phyloP scores from a whole-genome alignment of 2,888 invertebrate species.

The Caenorhabditis drosophilae region DNA sequence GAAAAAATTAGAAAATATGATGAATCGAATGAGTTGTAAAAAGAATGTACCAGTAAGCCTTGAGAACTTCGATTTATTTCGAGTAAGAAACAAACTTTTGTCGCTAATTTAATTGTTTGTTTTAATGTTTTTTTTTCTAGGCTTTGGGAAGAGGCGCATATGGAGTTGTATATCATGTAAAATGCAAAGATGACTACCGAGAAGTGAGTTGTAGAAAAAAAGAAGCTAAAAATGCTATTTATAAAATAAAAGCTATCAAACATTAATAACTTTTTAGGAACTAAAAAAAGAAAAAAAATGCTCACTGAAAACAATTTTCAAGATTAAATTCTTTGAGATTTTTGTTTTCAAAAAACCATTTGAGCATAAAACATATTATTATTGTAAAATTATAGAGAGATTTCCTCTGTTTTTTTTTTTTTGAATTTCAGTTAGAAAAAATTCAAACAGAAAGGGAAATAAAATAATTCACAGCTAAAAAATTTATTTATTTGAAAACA shows the following conservation, averaged over 20 bases:
- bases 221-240: too few relatives aligned
- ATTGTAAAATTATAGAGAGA: too few relatives aligned
- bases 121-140: constrained; percentile 18
- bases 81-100: neutral
- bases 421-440: neutral
- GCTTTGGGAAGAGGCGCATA: constrained; percentile 58
- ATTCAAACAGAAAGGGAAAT: neutral
- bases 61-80: neutral
- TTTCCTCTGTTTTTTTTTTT: too few relatives aligned
- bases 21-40: constrained; percentile 19
- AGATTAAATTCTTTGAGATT: too few relatives aligned
- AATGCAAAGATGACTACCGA: constrained; percentile 29
- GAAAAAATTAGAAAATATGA: constrained; percentile 19
- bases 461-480: too few relatives aligned
- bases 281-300: too few relatives aligned
- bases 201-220: constrained; percentile 41
- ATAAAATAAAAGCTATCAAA: too few relatives aligned
- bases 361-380: too few relatives aligned
- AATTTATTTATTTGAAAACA: too few relatives aligned
- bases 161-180: constrained; percentile 53
- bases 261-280: too few relatives aligned
- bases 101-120: neutral
- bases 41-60: neutral
- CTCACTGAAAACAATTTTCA: too few relatives aligned
- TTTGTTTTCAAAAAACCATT: too few relatives aligned